These are phyloP conservation scores for Mus caroli DNA, from an alignment of 2,797 vertebrate species.

Conservation along the genomic window DNA sequence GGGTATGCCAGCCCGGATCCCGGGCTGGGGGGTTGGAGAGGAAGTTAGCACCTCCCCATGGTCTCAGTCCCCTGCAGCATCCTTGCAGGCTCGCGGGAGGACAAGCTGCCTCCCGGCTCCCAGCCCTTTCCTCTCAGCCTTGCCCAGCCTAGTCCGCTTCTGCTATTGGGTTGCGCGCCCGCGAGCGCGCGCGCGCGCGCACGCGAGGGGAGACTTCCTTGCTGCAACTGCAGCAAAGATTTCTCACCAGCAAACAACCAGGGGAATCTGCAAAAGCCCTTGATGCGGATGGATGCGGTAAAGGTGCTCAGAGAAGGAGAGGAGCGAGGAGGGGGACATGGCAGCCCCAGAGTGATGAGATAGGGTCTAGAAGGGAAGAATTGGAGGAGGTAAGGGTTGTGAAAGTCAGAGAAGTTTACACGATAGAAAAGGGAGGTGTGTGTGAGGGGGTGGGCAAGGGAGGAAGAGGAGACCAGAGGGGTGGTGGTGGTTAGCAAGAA, in stretches of 20 bases:
- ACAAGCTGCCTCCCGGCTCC: slow-evolving; percentile 46
- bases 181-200: neutral
- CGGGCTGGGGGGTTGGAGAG: slow-evolving; percentile 57
- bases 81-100: slow-evolving; percentile 59
- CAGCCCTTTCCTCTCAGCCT: slow-evolving; percentile 59
- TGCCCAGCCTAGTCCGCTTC: slow-evolving; percentile 68
- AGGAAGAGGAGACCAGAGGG: neutral
- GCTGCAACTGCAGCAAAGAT: slow-evolving; percentile 81
- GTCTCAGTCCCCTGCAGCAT: slow-evolving; percentile 75
- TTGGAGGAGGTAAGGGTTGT: neutral
- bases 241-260: slow-evolving; percentile 60
- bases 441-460: too few relatives aligned
- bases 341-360: neutral
- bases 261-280: slow-evolving; percentile 58
- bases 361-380: neutral
- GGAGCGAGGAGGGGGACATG: neutral
- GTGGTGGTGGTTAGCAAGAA: neutral
- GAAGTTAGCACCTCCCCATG: slow-evolving; percentile 60
- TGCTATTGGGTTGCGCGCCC: slow-evolving; percentile 69
- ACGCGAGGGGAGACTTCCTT: slow-evolving; percentile 27
- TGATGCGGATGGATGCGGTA: neutral
- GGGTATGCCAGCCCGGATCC: neutral
- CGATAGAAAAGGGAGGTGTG: neutral
- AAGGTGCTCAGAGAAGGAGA: neutral
- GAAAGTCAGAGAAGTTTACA: neutral